Conservation (phyloP, 1,140 invertebrate genomes). For the Diabrotica undecimpunctata region DNA sequence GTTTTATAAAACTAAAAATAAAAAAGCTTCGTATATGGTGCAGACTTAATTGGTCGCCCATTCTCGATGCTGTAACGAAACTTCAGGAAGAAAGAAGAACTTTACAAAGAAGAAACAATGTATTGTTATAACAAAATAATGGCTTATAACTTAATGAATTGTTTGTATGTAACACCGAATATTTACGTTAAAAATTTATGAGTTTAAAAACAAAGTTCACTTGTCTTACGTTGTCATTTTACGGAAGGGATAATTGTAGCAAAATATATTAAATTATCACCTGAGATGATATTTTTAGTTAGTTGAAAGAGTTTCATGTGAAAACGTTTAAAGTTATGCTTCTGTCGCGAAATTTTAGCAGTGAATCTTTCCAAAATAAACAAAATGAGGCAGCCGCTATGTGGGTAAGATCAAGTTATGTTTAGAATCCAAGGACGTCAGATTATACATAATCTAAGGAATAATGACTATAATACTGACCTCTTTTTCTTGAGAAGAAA, state of each 20-base stretch:
- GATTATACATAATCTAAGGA: neutral
- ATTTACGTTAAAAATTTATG: neutral
- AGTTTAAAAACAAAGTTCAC: neutral
- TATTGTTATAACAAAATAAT: too few relatives aligned
- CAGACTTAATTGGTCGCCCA: too few relatives aligned
- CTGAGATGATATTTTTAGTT: constrained; percentile 4
- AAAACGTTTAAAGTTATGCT: constrained; percentile 31
- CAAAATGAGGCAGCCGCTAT: constrained; percentile 35
- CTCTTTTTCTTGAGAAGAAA: too few relatives aligned
- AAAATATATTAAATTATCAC: neutral
- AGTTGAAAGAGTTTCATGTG: constrained; percentile 9
- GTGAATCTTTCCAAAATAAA: constrained; percentile 30
- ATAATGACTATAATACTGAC: too few relatives aligned
- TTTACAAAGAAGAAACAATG: too few relatives aligned
- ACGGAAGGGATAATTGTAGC: neutral
- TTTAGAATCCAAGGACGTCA: neutral
- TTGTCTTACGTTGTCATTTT: neutral
- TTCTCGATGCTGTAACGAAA: too few relatives aligned
- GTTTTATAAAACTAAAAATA: too few relatives aligned
- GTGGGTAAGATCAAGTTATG: constrained; percentile 36
- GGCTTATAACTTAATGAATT: too few relatives aligned
- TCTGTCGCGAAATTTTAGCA: constrained; percentile 33
- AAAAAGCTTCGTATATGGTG: too few relatives aligned
- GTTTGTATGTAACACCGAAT: too few relatives aligned
- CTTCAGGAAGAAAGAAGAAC: too few relatives aligned